Conservation (phyloP, 1,140 invertebrate genomes). For the Caerostris extrusa region DNA sequence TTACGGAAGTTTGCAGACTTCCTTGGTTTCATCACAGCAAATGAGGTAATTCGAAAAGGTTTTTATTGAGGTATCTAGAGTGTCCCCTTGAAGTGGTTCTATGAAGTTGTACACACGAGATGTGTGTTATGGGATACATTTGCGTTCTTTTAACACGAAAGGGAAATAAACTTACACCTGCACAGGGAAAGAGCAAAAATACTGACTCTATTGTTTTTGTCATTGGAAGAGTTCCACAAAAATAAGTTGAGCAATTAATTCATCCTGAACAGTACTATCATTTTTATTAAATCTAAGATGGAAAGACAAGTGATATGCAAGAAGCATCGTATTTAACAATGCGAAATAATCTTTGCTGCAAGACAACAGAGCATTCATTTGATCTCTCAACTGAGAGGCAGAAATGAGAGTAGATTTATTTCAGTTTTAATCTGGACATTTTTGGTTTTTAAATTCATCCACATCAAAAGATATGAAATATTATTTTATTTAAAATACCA, state of each 20-base stretch:
- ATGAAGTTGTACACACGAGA: conserved; percentile 1
- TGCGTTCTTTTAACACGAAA: not conserved
- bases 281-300: not conserved
- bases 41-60: conserved; percentile 71
- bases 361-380: conserved; percentile 8
- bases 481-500: conserved; percentile 1
- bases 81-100: conserved; percentile 12
- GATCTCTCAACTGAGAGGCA: conserved; percentile 58
- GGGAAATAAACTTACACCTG: not conserved
- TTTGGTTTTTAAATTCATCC: not conserved
- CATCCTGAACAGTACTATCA: conserved; percentile 54
- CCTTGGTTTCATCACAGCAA: conserved; percentile 38
- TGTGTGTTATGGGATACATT: conserved; percentile 30
- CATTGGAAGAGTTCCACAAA: not conserved
- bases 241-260: conserved; percentile 67
- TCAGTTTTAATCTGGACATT: not conserved
- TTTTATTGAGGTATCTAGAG: conserved; percentile 60
- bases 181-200: conserved; percentile 23
- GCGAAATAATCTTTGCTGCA: not conserved
- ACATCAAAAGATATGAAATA: not conserved
- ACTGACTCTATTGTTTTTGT: not conserved
- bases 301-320: conserved; percentile 54
- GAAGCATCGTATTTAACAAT: not conserved
- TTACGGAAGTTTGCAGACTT: conserved; percentile 23
- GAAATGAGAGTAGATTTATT: conserved; percentile 70